Conservation (phyloP, 1,140 invertebrate species). For the Drosophila micromelanica region DNA sequence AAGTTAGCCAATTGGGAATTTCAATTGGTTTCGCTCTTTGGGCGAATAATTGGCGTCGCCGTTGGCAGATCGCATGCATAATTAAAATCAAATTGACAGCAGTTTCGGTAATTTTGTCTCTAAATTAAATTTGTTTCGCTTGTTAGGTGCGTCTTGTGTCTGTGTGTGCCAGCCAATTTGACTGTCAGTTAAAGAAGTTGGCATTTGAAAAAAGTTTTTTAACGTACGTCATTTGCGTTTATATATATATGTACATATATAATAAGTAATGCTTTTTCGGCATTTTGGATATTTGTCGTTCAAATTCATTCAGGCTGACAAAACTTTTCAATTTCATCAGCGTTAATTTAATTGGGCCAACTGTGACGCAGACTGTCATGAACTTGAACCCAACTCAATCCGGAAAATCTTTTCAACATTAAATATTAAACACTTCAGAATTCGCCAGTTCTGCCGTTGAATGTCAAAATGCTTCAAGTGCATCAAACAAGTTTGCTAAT, state of each 20-base stretch:
- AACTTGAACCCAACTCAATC: conserved; percentile 42
- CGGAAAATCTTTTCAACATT: conserved; percentile 32
- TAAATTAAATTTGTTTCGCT: conserved; percentile 33
- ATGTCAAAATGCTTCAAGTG: conserved; percentile 44
- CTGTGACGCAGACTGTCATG: conserved; percentile 16
- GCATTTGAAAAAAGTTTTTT: background rate
- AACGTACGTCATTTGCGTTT: too few species aligned
- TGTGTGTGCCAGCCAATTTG: conserved; percentile 11
- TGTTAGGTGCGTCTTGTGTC: conserved; percentile 28
- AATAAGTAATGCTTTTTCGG: background rate
- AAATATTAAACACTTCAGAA: conserved; percentile 35
- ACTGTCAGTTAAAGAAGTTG: conserved; percentile 17
- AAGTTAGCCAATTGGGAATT: conserved; percentile 20
- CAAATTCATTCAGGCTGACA: background rate
- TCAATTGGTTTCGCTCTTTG: conserved; percentile 24
- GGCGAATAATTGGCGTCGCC: conserved; percentile 9
- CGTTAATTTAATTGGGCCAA: conserved; percentile 62
- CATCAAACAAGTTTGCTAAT: conserved; percentile 68
- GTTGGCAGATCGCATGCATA: conserved; percentile 51
- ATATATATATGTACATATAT: background rate
- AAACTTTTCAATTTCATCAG: conserved; percentile 57
- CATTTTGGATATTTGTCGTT: conserved; percentile 3
- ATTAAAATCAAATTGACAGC: conserved; percentile 64
- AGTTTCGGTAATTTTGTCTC: conserved; percentile 53
- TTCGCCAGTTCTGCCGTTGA: background rate